Evolutionary conservation across 2,888 invertebrate species (phyloP).

Genomic region (Deilephila porcellus): DNA sequence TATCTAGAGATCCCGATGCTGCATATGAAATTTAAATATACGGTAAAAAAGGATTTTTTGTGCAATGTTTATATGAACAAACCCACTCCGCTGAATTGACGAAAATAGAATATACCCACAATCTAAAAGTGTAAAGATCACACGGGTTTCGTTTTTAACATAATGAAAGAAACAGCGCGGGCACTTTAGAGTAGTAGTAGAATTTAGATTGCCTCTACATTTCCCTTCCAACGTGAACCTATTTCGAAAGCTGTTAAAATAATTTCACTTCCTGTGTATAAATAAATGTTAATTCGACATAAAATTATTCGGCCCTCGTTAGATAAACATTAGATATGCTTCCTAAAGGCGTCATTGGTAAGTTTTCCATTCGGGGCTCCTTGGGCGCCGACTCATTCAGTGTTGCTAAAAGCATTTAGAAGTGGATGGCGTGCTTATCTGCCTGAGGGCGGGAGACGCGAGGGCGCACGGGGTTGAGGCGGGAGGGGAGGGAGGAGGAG

Average conservation of each 20-base stretch:
- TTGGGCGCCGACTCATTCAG: slow-evolving; percentile 62
- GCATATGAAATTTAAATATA: not conserved
- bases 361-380: slow-evolving; percentile 58
- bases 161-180: not conserved
- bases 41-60: not conserved
- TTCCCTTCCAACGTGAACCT: not conserved
- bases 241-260: slow-evolving; percentile 45
- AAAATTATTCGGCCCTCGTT: slow-evolving; percentile 60
- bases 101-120: too few relatives aligned
- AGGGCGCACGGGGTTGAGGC: slow-evolving; percentile 37
- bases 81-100: not conserved
- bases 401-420: slow-evolving; percentile 69
- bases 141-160: not conserved
- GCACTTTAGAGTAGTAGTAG: not conserved
- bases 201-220: not conserved
- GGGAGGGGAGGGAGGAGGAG: slow-evolving; percentile 48
- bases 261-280: slow-evolving; percentile 43
- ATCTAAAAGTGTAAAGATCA: not conserved
- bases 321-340: slow-evolving; percentile 61
- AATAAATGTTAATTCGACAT: slow-evolving; percentile 50
- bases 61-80: not conserved
- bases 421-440: slow-evolving; percentile 72
- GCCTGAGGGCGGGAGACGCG: slow-evolving; percentile 49
- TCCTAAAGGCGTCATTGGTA: slow-evolving; percentile 57
- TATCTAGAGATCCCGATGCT: not conserved